Conservation (phyloP, 2,797 vertebrate species). For the Mormyrops boulengeri region DNA sequence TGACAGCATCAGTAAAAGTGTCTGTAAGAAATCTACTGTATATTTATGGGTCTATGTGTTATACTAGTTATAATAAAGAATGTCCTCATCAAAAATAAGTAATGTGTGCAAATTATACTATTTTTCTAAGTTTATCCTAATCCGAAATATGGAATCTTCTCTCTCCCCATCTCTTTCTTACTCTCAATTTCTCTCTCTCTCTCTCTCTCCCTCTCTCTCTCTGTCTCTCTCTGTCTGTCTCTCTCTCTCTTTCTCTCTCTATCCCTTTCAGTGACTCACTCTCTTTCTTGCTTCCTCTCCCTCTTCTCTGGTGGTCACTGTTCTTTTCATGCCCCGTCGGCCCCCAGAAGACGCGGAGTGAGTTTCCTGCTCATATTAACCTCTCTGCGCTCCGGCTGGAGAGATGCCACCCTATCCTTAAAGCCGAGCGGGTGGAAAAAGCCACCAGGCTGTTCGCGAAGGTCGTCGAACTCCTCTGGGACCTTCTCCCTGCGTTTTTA, state of each 20-base stretch:
- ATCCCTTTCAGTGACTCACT: not conserved
- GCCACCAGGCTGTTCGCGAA: not conserved
- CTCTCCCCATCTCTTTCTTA: not conserved
- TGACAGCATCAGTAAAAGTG: not conserved
- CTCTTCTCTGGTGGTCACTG: conserved; percentile 13
- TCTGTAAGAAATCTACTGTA: not conserved
- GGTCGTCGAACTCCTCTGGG: not conserved
- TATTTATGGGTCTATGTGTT: not conserved
- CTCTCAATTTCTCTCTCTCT: not conserved
- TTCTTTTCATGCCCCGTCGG: not conserved
- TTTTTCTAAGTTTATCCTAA: conserved; percentile 1
- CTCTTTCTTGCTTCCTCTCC: conserved; percentile 7
- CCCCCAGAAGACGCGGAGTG: not conserved
- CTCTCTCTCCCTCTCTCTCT: not conserved
- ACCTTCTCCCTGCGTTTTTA: not conserved
- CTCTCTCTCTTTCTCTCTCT: not conserved
- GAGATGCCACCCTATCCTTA: not conserved
- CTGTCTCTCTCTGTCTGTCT: conserved; percentile 4
- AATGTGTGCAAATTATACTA: not conserved
- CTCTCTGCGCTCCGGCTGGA: not conserved
- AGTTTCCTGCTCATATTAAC: not conserved
- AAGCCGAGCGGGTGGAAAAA: not conserved
- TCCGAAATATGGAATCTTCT: not conserved
- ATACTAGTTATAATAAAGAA: not conserved
- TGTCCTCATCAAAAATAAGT: not conserved